A percentile compares a stretch with the other conserved stretches of the same genome.
Conservation (phyloP, 2,797 vertebrate genomes). For the Phataginus tetradactyla region DNA sequence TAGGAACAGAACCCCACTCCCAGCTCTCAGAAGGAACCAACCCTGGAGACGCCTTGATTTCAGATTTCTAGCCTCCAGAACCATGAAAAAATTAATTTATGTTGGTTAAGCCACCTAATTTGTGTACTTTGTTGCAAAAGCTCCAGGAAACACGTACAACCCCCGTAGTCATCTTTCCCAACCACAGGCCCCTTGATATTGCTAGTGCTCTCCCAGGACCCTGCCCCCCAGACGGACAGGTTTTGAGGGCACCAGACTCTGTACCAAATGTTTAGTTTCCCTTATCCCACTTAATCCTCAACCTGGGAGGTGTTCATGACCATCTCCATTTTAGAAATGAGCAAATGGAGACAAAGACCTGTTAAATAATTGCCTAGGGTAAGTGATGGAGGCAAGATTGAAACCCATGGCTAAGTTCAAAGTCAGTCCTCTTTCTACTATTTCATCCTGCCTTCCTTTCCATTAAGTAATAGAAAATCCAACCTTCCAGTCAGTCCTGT, state of each 20-base stretch:
- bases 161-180: not conserved
- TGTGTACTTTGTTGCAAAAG: not conserved
- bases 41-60: not conserved
- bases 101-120: not conserved
- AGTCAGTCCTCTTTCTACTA: not conserved
- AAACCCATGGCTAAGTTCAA: not conserved
- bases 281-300: not conserved
- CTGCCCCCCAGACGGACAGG: not conserved
- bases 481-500: not conserved
- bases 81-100: not conserved
- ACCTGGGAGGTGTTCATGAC: not conserved
- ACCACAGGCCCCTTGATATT: rapidly evolving
- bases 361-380: not conserved
- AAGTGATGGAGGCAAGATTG: not conserved
- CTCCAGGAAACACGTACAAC: not conserved
- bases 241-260: not conserved
- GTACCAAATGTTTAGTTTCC: not conserved
- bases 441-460: not conserved
- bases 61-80: not conserved
- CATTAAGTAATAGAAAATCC: not conserved
- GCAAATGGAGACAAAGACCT: not conserved
- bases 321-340: not conserved
- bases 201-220: not conserved
- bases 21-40: not conserved
- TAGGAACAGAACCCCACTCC: not conserved